Evolutionary conservation across 2,888 invertebrate genomes (phyloP).

Genomic region (Drosophila acutilabella): DNA sequence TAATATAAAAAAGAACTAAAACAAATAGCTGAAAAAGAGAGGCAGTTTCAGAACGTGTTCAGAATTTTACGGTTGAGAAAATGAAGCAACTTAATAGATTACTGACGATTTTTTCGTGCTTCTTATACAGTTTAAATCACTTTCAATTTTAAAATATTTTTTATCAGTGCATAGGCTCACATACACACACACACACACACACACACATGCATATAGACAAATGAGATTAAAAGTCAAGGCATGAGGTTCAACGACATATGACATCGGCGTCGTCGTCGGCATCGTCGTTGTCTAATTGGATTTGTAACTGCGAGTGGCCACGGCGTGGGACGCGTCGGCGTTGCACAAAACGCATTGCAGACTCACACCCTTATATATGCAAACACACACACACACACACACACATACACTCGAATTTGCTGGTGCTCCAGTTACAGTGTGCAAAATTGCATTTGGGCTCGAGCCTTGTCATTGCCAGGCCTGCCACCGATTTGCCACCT

Average conservation of each 20-base stretch:
- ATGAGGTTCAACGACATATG: conserved; percentile 73
- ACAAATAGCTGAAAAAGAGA: too few relatives aligned
- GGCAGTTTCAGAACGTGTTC: too few relatives aligned
- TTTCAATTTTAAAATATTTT: not conserved
- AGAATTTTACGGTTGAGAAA: too few relatives aligned
- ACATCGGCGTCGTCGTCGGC: conserved; percentile 57
- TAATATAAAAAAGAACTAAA: too few relatives aligned
- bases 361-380: not conserved
- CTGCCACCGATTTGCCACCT: not conserved
- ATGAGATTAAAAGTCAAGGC: conserved; percentile 73
- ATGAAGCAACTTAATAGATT: too few relatives aligned
- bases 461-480: conserved; percentile 20
- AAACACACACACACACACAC: not conserved
- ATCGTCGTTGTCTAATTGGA: conserved; percentile 71
- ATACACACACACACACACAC: conserved; percentile 14
- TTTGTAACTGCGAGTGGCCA: conserved; percentile 61
- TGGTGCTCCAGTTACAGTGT: conserved; percentile 6
- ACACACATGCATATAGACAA: conserved; percentile 33
- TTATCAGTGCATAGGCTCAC: conserved; percentile 5
- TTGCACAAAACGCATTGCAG: not conserved
- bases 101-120: too few relatives aligned
- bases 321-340: not conserved
- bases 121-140: too few relatives aligned
- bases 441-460: not conserved
- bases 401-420: not conserved